A percentile compares a stretch with the other conserved stretches of the same genome.
These are phyloP conservation scores for Takifugu flavidus DNA, from an alignment of 2,113 vertebrate species.

Conservation along the genomic window DNA sequence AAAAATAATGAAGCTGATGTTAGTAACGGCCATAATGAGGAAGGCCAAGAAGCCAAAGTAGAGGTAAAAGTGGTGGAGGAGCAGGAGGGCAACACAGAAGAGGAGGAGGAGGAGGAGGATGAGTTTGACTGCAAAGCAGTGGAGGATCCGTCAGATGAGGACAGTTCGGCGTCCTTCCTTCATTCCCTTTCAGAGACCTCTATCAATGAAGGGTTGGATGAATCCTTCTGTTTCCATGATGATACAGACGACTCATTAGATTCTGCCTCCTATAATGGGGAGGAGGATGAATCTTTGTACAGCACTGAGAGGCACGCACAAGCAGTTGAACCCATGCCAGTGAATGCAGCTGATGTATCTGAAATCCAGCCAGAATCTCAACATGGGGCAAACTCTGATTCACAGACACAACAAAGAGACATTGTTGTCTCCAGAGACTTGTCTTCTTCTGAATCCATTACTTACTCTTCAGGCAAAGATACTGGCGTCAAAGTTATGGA, in stretches of 20 bases:
- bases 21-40: constrained; percentile 22
- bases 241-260: constrained; percentile 90
- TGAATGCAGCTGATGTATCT: constrained; percentile 20
- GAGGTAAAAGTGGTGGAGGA: constrained; percentile 72
- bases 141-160: constrained; percentile 77
- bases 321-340: constrained; percentile 43
- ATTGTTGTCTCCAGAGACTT: constrained; percentile 2
- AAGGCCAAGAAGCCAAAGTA: constrained; percentile 67
- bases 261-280: constrained; percentile 86
- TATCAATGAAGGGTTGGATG: constrained; percentile 87
- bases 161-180: constrained; percentile 88
- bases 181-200: constrained; percentile 92
- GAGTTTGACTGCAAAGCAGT: constrained; percentile 46
- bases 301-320: constrained; percentile 85
- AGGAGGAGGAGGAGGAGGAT: constrained; percentile 32
- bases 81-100: constrained; percentile 38
- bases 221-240: constrained; percentile 90
- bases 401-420: constrained; percentile 12
- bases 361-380: constrained; percentile 32
- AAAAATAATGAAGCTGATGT: constrained; percentile 20
- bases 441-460: constrained; percentile 23
- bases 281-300: constrained; percentile 84
- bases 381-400: constrained; percentile 8
- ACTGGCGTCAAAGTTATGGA: constrained; percentile 11
- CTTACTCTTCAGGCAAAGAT: not conserved